Conservation (phyloP, 2,888 invertebrate genomes). For the Drosophila flavopinicola region DNA sequence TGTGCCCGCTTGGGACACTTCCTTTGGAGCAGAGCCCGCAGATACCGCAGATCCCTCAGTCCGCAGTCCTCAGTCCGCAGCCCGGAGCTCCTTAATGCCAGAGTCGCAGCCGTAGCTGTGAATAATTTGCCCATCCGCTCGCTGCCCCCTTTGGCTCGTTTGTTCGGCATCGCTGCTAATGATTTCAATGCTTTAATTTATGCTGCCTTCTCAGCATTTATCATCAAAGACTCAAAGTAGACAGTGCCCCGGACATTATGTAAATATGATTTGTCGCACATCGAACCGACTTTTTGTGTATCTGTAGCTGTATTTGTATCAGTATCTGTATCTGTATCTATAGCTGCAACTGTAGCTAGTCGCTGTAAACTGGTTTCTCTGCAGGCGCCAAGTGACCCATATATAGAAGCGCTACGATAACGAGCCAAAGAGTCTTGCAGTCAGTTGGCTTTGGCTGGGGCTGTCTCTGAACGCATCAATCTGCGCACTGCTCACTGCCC, state of each 20-base stretch:
- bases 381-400: conserved; percentile 74
- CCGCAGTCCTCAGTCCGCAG: conserved; percentile 10
- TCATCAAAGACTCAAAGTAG: conserved; percentile 67
- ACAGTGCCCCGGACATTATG: neutral
- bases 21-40: conserved; percentile 9
- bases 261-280: conserved; percentile 25
- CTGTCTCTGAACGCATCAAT: conserved; percentile 76
- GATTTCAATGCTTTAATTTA: conserved; percentile 82
- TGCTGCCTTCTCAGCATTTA: conserved; percentile 71
- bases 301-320: conserved; percentile 14
- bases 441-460: conserved; percentile 48
- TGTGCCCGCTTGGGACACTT: conserved; percentile 50
- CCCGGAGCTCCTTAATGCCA: conserved; percentile 51
- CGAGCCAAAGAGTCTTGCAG: conserved; percentile 30
- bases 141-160: conserved; percentile 64
- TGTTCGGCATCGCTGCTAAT: conserved; percentile 82
- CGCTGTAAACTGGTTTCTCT: conserved; percentile 57
- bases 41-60: too few species aligned
- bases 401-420: conserved; percentile 48
- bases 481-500: conserved; percentile 36
- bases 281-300: conserved; percentile 7
- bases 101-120: conserved; percentile 78
- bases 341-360: conserved; percentile 15
- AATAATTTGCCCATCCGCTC: conserved; percentile 81
- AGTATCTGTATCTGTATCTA: neutral